Base-by-base conservation (phyloP, 2,797 vertebrate genomes). In the Hafferia zeledoni region DNA sequence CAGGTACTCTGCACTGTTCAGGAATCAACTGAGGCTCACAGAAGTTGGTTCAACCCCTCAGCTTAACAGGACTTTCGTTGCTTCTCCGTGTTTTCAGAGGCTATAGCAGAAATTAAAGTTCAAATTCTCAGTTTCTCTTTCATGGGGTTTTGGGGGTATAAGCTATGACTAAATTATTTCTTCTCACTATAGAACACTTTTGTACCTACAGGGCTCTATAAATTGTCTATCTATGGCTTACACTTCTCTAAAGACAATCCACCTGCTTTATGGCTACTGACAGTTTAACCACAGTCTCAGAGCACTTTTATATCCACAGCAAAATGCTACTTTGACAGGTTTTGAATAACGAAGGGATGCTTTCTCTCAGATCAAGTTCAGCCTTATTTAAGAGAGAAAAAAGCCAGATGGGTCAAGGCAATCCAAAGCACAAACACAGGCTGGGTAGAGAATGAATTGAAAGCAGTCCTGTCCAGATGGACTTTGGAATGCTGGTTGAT, bases 1-100 rank as follows among this genome's bases (percentile, higher is more conserved):
- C 41, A 71, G 30, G 35, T 83, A 46, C 46, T 20, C 57, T 52
- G 41, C 22, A 2, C 20, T 82, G 17, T 35, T 70, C 44, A 78
- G 4, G 39, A 75, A 68, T 53, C 33, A 64, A 5, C 1, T 0
- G 2, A 2, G 12, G 4, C 14, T 53, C 13, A 43, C 4, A n/a
- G 15, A 37, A 61, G 57, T 41, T 47, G 31, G 18, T 44, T 12
- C 25, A 70, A 4, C 41, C 43, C 4, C 44, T 59, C 17, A 41
- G 9, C 20, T 50, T 70, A 63, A 63, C 17, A 80, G 49, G 33
- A 60, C 28, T n/a, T 0, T 0, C 12, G 9, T 47, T 72, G 27
- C 31, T 87, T 70, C 33, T 18, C 49, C 11, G 7, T 13, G 13
- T 50, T 70, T 87, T 83, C 47, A 77, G 27, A 53, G 5, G 10